Base-by-base conservation (phyloP, 2,113 vertebrate species). In the Rhodinocichla rosea region DNA sequence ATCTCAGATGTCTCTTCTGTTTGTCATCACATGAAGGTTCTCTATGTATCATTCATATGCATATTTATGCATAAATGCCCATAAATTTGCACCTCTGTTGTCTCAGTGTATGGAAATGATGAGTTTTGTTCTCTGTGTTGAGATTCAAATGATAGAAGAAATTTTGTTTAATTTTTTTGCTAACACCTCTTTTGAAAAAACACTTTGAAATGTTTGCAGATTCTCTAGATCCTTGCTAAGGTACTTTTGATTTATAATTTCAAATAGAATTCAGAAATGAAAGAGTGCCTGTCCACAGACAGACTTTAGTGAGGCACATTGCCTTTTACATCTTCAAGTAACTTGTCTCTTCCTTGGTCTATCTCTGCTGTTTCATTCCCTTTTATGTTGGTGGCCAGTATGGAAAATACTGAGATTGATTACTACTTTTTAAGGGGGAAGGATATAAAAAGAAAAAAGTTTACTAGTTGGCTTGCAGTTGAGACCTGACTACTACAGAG, bases 251-350 rank as follows among this genome's bases (percentile, higher is more conserved):
- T 97, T 96, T 92, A 75, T 78, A 77, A 90, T 96, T 98, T 97
- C 95, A 95, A 92, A 97, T 91, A 74, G 95, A 97, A 97, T 97
- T 95, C 85, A 87, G 78, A 95, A 95, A 95, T 89, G 70, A 92
- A 96, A 87, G 84, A 87, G 64, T 71, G 45, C 12, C 10, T 15
- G 30, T 86, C 14, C 22, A n/a, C 24, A 53, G 59, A 49, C 27
- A 90, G 80, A 83, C 39, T 55, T 70, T 82, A 80, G 84, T 28
- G 73, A 95, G 93, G 91, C 42, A 49, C 50, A 22, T 37, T 91
- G 56, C 84, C 42, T 94, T 96, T 95, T 92, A 47, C 67, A 93
- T 89, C 70, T 60, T 63, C 63, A 65, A 65, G 59, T 93, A 90
- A 87, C 84, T 94, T 85, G 40, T 92, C 37, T 14, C 20, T 80